These are phyloP conservation scores for Hartigia nigra DNA, from an alignment of 2,888 invertebrate genomes.

Conservation along the genomic window DNA sequence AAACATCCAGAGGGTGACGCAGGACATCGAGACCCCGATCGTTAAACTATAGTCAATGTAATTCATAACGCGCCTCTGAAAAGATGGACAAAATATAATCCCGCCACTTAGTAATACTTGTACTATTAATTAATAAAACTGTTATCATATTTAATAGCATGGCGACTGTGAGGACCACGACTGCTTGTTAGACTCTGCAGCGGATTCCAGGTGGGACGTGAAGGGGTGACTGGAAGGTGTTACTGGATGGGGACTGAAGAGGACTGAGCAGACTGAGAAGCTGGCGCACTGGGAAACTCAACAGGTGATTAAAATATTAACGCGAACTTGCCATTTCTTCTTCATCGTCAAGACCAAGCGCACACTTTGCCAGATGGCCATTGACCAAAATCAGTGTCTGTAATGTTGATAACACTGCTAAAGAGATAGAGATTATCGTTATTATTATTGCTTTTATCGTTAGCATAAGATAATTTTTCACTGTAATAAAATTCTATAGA, in stretches of 20 bases:
- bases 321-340: not conserved
- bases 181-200: not conserved
- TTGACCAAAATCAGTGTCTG: not conserved
- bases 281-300: conserved; percentile 18
- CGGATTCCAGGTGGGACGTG: not conserved
- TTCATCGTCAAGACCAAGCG: not conserved
- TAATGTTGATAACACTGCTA: not conserved
- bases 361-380: not conserved
- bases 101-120: not conserved
- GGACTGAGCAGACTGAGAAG: not conserved
- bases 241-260: not conserved
- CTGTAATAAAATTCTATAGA: not conserved
- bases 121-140: conserved; percentile 27
- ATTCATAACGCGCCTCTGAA: not conserved
- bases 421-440: not conserved
- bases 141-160: conserved; percentile 14
- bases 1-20: not conserved
- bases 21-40: not conserved
- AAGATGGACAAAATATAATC: not conserved
- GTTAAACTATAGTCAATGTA: not conserved
- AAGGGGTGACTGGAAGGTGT: not conserved
- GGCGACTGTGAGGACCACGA: not conserved
- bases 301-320: conserved; percentile 40
- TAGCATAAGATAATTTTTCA: not conserved
- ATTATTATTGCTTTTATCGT: not conserved